phyloP scores from a whole-genome alignment of 2,888 invertebrate genomes.

The Brachyptera risi region DNA sequence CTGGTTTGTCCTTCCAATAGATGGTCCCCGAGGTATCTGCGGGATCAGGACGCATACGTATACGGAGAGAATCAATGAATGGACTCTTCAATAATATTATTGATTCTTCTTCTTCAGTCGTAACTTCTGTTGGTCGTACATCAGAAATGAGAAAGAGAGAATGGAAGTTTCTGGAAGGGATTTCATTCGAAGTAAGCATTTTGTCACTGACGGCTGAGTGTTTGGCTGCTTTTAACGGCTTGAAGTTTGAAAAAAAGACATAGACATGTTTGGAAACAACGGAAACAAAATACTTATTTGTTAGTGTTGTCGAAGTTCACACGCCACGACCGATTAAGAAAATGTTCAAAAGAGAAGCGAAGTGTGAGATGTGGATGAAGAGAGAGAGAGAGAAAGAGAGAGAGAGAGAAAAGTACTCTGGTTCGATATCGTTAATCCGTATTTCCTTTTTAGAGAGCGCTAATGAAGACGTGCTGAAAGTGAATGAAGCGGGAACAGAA shows the following conservation, averaged over 20 bases:
- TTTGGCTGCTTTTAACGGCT: slow-evolving; percentile 20
- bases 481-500: slow-evolving; percentile 17
- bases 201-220: slow-evolving; percentile 20
- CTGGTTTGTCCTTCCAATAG: not conserved
- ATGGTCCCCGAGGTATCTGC: slow-evolving; percentile 6
- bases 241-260: not conserved
- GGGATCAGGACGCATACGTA: slow-evolving; percentile 7
- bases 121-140: slow-evolving; percentile 4
- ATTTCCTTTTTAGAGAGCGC: not conserved
- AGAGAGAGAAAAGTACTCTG: not conserved
- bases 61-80: slow-evolving; percentile 12
- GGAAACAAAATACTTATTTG: slow-evolving; percentile 20
- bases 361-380: not conserved
- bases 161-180: slow-evolving; percentile 4
- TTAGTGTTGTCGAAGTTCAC: slow-evolving; percentile 20
- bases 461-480: slow-evolving; percentile 19
- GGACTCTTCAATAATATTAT: slow-evolving; percentile 18
- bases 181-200: slow-evolving; percentile 3
- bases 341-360: slow-evolving; percentile 12
- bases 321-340: slow-evolving; percentile 20
- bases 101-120: slow-evolving; percentile 2
- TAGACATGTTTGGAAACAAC: slow-evolving; percentile 15
- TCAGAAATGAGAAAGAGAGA: not conserved
- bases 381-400: not conserved
- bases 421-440: slow-evolving; percentile 18